Conservation (phyloP, 2,113 vertebrate species). For the Addax nasomaculatus region DNA sequence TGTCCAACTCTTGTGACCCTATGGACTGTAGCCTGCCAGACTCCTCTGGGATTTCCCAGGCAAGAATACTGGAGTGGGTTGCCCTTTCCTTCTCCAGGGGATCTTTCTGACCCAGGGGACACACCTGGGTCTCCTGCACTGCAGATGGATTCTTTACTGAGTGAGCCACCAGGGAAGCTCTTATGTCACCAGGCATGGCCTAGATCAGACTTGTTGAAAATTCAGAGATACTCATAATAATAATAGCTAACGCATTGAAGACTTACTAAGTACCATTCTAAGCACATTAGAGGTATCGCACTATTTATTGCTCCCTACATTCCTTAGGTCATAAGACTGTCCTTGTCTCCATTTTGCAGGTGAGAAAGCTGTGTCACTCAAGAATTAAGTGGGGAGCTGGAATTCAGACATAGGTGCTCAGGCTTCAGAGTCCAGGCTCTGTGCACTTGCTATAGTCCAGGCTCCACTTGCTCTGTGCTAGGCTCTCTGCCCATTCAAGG, state of each 20-base stretch:
- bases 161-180: neutral
- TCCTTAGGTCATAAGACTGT: neutral
- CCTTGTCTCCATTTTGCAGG: neutral
- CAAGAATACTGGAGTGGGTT: neutral
- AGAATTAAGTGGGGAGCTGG: neutral
- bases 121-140: neutral
- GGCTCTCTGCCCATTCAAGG: neutral
- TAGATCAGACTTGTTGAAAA: neutral
- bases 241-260: neutral
- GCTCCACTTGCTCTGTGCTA: neutral
- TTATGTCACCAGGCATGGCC: neutral
- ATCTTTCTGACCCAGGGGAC: neutral
- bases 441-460: neutral
- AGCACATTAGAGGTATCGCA: neutral
- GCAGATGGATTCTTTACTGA: neutral
- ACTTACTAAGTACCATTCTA: neutral
- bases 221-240: neutral
- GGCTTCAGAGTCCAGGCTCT: neutral
- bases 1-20: neutral
- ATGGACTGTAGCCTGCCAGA: neutral
- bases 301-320: neutral
- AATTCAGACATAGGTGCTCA: neutral
- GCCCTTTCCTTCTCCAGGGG: neutral
- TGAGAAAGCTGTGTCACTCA: neutral
- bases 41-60: neutral